These are phyloP conservation scores for Heliconius himera DNA, from an alignment of 1,140 invertebrate genomes.

Conservation along the genomic window DNA sequence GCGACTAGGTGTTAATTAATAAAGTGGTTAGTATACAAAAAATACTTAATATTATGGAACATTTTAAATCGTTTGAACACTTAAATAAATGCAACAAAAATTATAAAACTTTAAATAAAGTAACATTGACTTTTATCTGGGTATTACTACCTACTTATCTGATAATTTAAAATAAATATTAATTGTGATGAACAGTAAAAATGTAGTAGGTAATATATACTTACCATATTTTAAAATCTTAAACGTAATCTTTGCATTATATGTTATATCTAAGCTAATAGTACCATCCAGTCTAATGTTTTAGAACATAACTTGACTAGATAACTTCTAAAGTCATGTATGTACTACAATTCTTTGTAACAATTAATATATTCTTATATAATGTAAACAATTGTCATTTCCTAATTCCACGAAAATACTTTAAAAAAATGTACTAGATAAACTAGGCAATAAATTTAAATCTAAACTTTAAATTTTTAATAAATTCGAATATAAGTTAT, in stretches of 20 bases:
- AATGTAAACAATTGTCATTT: neutral
- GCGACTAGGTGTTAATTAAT: conserved; percentile 23
- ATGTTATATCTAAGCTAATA: conserved; percentile 27
- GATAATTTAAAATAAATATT: conserved; percentile 4
- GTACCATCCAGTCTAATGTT: conserved; percentile 55
- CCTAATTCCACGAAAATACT: neutral
- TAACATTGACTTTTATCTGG: neutral
- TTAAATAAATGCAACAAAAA: neutral
- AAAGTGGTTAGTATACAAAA: conserved; percentile 1
- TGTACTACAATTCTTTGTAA: neutral
- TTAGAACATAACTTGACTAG: conserved; percentile 59
- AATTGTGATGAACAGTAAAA: conserved; percentile 1
- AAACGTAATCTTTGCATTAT: conserved; percentile 19
- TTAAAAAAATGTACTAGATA: neutral
- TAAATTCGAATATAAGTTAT: neutral
- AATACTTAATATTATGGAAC: neutral
- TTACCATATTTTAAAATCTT: neutral
- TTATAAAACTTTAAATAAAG: neutral
- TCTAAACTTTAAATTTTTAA: neutral
- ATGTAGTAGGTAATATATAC: neutral
- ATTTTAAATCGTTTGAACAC: neutral
- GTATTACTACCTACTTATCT: neutral
- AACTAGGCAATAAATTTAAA: neutral
- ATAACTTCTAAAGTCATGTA: conserved; percentile 27
- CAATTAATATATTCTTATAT: neutral